These are phyloP conservation scores for Erebia ligea DNA, from an alignment of 2,888 invertebrate species.

Conservation along the genomic window DNA sequence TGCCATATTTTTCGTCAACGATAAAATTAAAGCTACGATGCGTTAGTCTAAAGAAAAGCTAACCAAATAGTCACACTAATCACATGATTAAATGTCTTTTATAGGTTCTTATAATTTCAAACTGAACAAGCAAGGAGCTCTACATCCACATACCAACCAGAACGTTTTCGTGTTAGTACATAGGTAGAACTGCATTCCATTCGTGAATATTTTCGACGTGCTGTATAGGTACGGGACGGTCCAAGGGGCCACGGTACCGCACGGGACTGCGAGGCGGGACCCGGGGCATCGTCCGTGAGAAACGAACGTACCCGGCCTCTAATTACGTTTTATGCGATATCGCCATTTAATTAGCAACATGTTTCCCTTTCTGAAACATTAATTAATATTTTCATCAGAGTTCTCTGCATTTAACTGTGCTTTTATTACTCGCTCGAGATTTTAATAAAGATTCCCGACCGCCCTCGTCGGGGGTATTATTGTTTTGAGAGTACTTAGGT, in stretches of 20 bases:
- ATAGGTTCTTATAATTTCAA: too few relatives aligned
- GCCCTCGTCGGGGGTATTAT: slow-evolving; percentile 73
- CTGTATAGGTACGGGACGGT: slow-evolving; percentile 14
- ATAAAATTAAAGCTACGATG: too few relatives aligned
- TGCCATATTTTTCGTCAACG: too few relatives aligned
- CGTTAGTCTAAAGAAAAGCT: too few relatives aligned
- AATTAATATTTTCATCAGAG: slow-evolving; percentile 83
- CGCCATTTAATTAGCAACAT: slow-evolving; percentile 83
- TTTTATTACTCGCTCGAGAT: slow-evolving; percentile 80
- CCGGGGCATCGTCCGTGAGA: slow-evolving; percentile 67
- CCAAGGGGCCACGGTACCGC: slow-evolving; percentile 45
- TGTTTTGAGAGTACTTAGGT: slow-evolving; percentile 73
- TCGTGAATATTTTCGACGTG: slow-evolving; percentile 56
- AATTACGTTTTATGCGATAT: slow-evolving; percentile 82
- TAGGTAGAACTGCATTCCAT: slow-evolving; percentile 62
- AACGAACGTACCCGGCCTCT: slow-evolving; percentile 78
- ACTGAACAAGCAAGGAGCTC: too few relatives aligned
- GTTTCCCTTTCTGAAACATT: slow-evolving; percentile 81
- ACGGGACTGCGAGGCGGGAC: slow-evolving; percentile 49
- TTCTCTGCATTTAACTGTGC: slow-evolving; percentile 80
- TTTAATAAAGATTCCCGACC: slow-evolving; percentile 82
- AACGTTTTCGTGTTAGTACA: slow-evolving; percentile 5
- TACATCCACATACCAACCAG: too few relatives aligned
- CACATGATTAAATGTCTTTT: too few relatives aligned
- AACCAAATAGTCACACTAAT: too few relatives aligned